phyloP scores from a whole-genome alignment of 2,113 vertebrate genomes.

The Megaptera novaeangliae region DNA sequence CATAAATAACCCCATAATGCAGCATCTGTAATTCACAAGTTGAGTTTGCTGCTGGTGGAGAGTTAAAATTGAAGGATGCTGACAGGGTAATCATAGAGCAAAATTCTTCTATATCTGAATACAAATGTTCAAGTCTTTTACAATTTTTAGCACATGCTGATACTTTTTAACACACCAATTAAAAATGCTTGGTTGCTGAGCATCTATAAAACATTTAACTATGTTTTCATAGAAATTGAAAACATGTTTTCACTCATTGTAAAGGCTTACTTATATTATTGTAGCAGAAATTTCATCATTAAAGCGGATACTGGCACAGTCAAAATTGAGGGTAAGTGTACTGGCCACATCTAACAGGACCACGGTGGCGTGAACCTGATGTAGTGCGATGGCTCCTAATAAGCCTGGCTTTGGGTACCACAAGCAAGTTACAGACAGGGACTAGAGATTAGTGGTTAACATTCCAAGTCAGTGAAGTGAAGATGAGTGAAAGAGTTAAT shows the following conservation, averaged over 20 bases:
- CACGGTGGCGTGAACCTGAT: fast-evolving
- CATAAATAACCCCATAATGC: background rate
- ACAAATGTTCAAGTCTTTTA: too few relatives aligned
- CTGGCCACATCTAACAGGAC: fast-evolving
- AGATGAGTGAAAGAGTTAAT: fast-evolving
- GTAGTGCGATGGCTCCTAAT: too few relatives aligned
- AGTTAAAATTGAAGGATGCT: background rate
- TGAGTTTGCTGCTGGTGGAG: background rate
- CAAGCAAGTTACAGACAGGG: background rate
- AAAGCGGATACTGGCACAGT: too few relatives aligned
- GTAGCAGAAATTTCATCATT: background rate
- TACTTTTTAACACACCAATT: background rate
- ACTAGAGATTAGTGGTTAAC: fast-evolving
- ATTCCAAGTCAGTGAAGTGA: background rate
- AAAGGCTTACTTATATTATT: background rate
- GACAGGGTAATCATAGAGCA: background rate
- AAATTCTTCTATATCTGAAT: background rate
- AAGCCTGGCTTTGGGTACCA: background rate
- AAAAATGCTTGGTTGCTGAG: background rate
- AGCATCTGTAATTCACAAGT: fast-evolving
- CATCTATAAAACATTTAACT: background rate
- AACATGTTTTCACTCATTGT: background rate
- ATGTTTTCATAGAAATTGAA: background rate
- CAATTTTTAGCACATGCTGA: background rate
- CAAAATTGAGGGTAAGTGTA: background rate